These are phyloP conservation scores for Triops cancriformis DNA, from an alignment of 1,140 invertebrate genomes.

Conservation along the genomic window DNA sequence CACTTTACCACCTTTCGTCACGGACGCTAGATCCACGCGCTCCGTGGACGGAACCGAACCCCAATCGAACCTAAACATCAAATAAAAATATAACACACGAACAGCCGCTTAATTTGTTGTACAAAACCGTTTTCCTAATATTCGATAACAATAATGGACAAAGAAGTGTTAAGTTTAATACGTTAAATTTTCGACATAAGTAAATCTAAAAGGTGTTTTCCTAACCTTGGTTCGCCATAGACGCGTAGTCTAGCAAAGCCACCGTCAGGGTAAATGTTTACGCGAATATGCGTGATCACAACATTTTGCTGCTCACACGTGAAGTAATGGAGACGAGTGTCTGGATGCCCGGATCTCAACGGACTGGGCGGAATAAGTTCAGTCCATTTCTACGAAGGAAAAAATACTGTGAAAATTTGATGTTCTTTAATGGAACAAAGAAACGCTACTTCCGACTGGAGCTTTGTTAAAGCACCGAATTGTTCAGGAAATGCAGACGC, in stretches of 20 bases:
- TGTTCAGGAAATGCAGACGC: slow-evolving; percentile 44
- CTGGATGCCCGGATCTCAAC: slow-evolving; percentile 48
- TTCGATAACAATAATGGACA: neutral
- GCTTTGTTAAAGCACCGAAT: slow-evolving; percentile 40
- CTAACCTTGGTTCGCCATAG: slow-evolving; percentile 45
- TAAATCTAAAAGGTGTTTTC: slow-evolving; percentile 22
- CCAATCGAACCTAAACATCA: slow-evolving; percentile 14
- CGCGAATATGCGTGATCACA: slow-evolving; percentile 48
- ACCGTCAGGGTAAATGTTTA: slow-evolving; percentile 58
- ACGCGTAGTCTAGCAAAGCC: slow-evolving; percentile 55
- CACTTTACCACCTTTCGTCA: slow-evolving; percentile 48
- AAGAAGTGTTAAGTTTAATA: no score
- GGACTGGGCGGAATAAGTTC: slow-evolving; percentile 48
- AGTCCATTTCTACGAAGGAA: slow-evolving; percentile 44
- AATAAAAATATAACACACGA: neutral
- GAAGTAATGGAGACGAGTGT: slow-evolving; percentile 50
- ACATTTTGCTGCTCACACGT: slow-evolving; percentile 38
- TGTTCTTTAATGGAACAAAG: neutral
- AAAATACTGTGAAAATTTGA: neutral
- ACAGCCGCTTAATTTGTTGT: no score
- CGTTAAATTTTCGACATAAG: slow-evolving; percentile 36
- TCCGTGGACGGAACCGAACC: neutral
- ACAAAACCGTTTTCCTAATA: no score
- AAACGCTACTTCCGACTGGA: slow-evolving; percentile 43
- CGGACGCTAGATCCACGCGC: slow-evolving; percentile 46